Base-by-base conservation (phyloP, 2,113 vertebrate species). In the Lontra canadensis region DNA sequence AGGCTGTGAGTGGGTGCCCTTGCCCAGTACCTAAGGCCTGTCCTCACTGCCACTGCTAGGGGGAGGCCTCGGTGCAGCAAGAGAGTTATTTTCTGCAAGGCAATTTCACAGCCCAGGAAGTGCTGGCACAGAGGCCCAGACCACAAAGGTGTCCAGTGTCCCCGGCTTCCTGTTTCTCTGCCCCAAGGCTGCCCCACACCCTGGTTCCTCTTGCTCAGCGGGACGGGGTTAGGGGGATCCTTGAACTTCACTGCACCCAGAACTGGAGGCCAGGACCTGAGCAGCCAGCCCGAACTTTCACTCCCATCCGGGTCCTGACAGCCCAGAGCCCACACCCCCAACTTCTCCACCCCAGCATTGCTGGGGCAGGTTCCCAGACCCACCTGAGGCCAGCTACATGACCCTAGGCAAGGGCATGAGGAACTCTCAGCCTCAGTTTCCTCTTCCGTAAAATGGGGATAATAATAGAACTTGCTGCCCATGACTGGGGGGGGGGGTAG, bases 31-130 rank as follows among this genome's bases (percentile, higher is more conserved):
- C 73, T 11, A 2, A 25, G 23, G 7, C 39, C 47, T 78, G 63
- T 86, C 90, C 79, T 92, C 49, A 39, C 6, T 29, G n/a, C 52
- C 67, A 74, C 85, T 25, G 10, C n/a, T n/a, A 18, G 34, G 29
- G 61, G 52, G 78, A 85, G 34, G 44, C n/a, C 31, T 47, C 0
- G 3, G 59, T 85, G 61, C 26, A 31, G 55, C 44, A 44, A 86
- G 87, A 42, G 36, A 74, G 95, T 94, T 97, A 96, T 96, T 98
- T 97, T 98, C 69, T 95, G 91, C 89, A 55, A 44, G 49, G 55
- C 85, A 96, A 95, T 96, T 93, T 97, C 95, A 92, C 55, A 79
- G 87, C 91, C 95, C 49, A 44, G 78, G 82, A 96, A 80, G 78
- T 71, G 83, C 94, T 98, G 95, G 94, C 79, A 7, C 57, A 93